phyloP scores from a whole-genome alignment of 2,888 invertebrate species.

The Synergus laeviventris region DNA sequence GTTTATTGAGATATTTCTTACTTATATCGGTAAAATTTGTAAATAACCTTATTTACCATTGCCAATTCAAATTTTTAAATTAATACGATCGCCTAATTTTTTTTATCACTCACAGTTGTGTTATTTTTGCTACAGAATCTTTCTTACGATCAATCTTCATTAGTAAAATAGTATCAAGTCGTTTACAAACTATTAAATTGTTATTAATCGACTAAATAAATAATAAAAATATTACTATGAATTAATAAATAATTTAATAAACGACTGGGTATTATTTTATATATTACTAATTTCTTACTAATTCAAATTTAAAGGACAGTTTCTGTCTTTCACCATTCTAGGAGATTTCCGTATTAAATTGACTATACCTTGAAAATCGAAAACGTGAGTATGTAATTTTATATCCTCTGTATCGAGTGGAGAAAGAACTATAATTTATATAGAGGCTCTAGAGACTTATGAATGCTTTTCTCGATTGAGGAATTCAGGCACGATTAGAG shows the following conservation, averaged over 20 bases:
- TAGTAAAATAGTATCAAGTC: constrained; percentile 73
- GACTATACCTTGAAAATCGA: constrained; percentile 91
- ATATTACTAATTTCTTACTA: too few species aligned
- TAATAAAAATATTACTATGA: too few species aligned
- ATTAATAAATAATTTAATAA: too few species aligned
- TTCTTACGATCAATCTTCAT: constrained; percentile 83
- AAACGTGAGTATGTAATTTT: constrained; percentile 92
- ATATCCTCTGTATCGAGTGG: constrained; percentile 82
- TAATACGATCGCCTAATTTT: too few species aligned
- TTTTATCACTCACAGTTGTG: too few species aligned
- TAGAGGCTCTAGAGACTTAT: not conserved
- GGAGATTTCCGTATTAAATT: constrained; percentile 88
- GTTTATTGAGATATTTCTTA: constrained; percentile 81
- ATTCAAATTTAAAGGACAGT: constrained; percentile 69
- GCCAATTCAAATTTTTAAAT: too few species aligned
- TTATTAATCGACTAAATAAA: too few species aligned
- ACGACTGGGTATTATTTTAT: too few species aligned
- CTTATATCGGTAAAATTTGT: constrained; percentile 80
- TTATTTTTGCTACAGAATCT: constrained; percentile 49
- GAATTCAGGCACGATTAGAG: not conserved
- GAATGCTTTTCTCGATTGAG: not conserved
- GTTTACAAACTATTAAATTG: too few species aligned
- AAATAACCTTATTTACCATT: not conserved
- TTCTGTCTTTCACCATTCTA: constrained; percentile 90
- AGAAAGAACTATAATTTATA: not conserved